Percentiles rank a stretch among this genome's conserved stretches.
Conservation (phyloP, 2,888 invertebrate genomes). For the Trissonchulus sp. region DNA sequence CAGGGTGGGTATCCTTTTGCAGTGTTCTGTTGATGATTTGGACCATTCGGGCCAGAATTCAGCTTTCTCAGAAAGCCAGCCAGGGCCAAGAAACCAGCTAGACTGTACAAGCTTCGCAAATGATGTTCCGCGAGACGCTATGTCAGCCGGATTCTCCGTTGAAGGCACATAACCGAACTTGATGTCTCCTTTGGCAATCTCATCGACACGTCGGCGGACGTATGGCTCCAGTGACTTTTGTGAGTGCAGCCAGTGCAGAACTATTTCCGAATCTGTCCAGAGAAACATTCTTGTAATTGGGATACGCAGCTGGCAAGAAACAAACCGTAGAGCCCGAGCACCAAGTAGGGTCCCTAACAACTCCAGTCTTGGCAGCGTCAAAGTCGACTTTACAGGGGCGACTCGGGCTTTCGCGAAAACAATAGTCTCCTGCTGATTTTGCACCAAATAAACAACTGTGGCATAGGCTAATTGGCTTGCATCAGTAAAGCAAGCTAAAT, state of each 20-base stretch:
- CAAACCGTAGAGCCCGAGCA: conserved; percentile 17
- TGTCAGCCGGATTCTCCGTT: too few relatives aligned
- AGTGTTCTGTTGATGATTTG: too few relatives aligned
- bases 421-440: background rate
- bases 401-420: conserved; percentile 26
- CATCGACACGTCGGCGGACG: too few relatives aligned
- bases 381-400: background rate
- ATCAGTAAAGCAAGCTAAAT: conserved; percentile 20
- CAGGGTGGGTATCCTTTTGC: too few relatives aligned
- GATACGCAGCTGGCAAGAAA: background rate
- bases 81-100: too few relatives aligned
- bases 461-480: conserved; percentile 23
- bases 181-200: too few relatives aligned
- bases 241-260: background rate
- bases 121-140: too few relatives aligned
- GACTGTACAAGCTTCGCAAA: too few relatives aligned
- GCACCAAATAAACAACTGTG: background rate
- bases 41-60: too few relatives aligned
- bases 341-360: conserved; percentile 24
- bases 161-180: too few relatives aligned
- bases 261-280: background rate
- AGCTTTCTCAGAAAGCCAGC: too few relatives aligned
- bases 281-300: background rate
- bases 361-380: conserved; percentile 28
- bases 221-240: too few relatives aligned